A percentile compares a stretch with the other conserved stretches of the same genome.
phyloP scores from a whole-genome alignment of 2,797 vertebrate species.

The Brachymystax lenok region DNA sequence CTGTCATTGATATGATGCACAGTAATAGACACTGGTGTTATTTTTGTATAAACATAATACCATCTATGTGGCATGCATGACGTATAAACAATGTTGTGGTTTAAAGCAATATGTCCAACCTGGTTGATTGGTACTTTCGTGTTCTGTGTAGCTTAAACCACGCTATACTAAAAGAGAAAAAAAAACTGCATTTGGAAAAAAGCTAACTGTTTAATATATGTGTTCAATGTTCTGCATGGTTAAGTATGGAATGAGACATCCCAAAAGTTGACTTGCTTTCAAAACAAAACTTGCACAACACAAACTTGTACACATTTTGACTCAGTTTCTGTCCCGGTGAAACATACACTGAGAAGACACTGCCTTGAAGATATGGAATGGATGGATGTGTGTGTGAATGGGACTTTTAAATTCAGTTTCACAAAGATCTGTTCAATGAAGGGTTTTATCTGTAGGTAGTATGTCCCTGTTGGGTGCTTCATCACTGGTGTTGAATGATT shows the following conservation, averaged over 20 bases:
- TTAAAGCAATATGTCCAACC: conserved; percentile 88
- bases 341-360: conserved; percentile 69
- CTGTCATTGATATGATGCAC: conserved; percentile 84
- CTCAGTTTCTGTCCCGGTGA: conserved; percentile 59
- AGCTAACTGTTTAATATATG: conserved; percentile 76
- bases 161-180: conserved; percentile 64
- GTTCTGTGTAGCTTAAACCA: conserved; percentile 81
- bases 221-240: conserved; percentile 85
- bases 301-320: conserved; percentile 40
- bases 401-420: not conserved
- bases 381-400: not conserved
- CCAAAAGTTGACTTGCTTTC: conserved; percentile 68
- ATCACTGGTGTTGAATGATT: conserved; percentile 1
- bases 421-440: not conserved
- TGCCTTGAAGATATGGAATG: conserved; percentile 15
- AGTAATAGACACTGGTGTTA: conserved; percentile 89
- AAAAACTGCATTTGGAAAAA: conserved; percentile 71
- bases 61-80: conserved; percentile 94
- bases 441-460: not conserved
- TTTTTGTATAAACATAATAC: conserved; percentile 91
- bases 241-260: conserved; percentile 78
- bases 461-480: not conserved
- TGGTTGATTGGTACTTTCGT: conserved; percentile 82
- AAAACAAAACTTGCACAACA: conserved; percentile 38
- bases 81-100: conserved; percentile 84